Evolutionary conservation across 2,888 invertebrate genomes (phyloP), one percentile per base, ranked within the genome.

Genomic region (Oligia strigilis): DNA sequence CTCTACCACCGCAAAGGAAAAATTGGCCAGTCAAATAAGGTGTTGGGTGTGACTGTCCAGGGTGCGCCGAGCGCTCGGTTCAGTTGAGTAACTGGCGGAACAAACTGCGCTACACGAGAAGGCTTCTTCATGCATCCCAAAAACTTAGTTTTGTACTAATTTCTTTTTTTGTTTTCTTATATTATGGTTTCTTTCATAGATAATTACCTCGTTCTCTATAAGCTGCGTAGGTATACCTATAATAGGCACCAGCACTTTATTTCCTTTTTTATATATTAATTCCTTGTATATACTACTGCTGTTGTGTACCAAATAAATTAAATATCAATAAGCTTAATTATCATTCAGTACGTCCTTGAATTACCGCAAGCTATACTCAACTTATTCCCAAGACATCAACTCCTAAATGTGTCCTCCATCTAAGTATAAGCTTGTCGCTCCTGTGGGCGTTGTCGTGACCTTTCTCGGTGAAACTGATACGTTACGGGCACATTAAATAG

Each of bases 381-480:
- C 19, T 49, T 36, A 75, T 66, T 55, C 55, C 66, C 72, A n/a
- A 66, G 58, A 73, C 29, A 76, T 70, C 49, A 49, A 29, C 66
- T 55, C 19, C 19, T 19, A 52, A 65, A 74, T 62, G 17, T 66
- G 40, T 65, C 60, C 58, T 71, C 64, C 40, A 49, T 65, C 46
- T 52, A 58, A 82, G 77, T 74, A 67, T 52, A 43, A 78, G 72
- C 55, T 65, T 71, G 72, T 77, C 71, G 72, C 49, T 82, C 36
- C 65, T 49, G 83, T 84, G 84, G 83, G 84, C 72, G 83, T 77
- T 67, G n/a, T 60, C 58, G 72, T 77, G 86, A 83, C 84, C 87
- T 84, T 84, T 86, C 78, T 75, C 65, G 66, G 69, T 70, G 83
- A 29, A 84, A 78, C 75, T 67, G 84, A 84, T 86, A 84, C 55